Percentiles rank a stretch among this genome's conserved stretches.
phyloP scores from a whole-genome alignment of 2,888 invertebrate species.

The Ditylenchus weischeri region DNA sequence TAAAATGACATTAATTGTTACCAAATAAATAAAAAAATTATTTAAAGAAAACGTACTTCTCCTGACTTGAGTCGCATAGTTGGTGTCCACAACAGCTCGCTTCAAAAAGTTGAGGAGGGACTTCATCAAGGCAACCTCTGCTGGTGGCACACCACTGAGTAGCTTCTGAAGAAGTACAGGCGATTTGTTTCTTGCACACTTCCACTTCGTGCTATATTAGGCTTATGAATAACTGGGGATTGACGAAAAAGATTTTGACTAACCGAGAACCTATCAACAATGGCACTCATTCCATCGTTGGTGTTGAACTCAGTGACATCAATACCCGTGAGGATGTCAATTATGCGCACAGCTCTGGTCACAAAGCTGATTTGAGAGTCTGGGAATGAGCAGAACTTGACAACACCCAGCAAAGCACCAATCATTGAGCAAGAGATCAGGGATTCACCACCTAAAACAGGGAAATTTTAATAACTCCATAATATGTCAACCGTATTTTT shows the following conservation, averaged over 20 bases:
- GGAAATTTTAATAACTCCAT: too few species aligned
- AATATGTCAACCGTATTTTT: too few species aligned
- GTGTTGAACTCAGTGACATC: conserved; percentile 83
- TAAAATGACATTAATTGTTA: conserved; percentile 47
- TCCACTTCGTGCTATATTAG: conserved; percentile 66
- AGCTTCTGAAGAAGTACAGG: not conserved
- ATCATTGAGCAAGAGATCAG: conserved; percentile 83
- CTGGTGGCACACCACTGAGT: conserved; percentile 67
- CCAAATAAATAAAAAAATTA: not conserved
- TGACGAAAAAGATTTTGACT: conserved; percentile 11
- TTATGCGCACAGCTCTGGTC: conserved; percentile 79
- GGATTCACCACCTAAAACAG: conserved; percentile 61
- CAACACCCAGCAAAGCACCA: conserved; percentile 80
- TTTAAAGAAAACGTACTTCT: conserved; percentile 22
- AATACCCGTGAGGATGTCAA: conserved; percentile 82
- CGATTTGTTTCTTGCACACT: conserved; percentile 66
- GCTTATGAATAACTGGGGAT: not conserved
- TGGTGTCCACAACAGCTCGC: conserved; percentile 71
- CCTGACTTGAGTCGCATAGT: conserved; percentile 44
- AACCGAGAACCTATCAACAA: conserved; percentile 69
- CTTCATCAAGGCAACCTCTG: conserved; percentile 80
- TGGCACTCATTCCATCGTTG: conserved; percentile 75
- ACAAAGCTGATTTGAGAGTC: conserved; percentile 84
- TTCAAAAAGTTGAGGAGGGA: conserved; percentile 84
- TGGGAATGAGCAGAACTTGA: conserved; percentile 79